Base-by-base conservation (phyloP, 2,113 vertebrate genomes). In the Plotosus lineatus region DNA sequence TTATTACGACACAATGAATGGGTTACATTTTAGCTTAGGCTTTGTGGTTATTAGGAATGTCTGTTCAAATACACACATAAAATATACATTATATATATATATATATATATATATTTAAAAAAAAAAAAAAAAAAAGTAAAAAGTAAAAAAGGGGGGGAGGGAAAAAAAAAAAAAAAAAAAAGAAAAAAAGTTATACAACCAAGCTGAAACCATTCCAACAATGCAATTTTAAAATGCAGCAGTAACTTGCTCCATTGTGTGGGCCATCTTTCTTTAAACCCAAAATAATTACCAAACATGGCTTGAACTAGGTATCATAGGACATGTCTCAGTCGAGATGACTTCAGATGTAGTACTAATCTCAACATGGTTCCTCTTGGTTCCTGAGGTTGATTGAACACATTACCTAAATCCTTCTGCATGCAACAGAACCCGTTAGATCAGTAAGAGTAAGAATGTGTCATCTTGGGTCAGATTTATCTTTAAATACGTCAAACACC, bases 1-100 rank as follows among this genome's bases (percentile, higher is more conserved):
- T 84, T 72, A 75, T 42, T 40, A 79, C 23, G 73, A 88, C 69
- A 83, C 53, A 46, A 80, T 65, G 61, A 88, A 87, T 44, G 65
- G n/a, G 76, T 71, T 75, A 15, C 14, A 69, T 75, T 85, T 56
- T 46, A 65, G 38, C 82, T 81, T 68, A 83, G 44, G 68, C 77
- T 71, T 77, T 81, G 56, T 55, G 44, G 76, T 56, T 66, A 60
- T 75, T 38, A 84, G 80, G 80, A 84, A 82, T 77, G 77, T 61
- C 68, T 58, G 58, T 55, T 38, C 42, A 51, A 80, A 84, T n/a
- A 84, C 53, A 81, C 75, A 65, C 77, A 51, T n/a, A 79, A 21
- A 51, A 80, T 17, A 69, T 51, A 17, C 21, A 51, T 17, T 51
- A 17, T 46, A 46, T 46, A 46, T 46, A 46, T 46, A 46, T 46